phyloP scores from a whole-genome alignment of 2,797 vertebrate species.

The Hippopotamyrus pictus region DNA sequence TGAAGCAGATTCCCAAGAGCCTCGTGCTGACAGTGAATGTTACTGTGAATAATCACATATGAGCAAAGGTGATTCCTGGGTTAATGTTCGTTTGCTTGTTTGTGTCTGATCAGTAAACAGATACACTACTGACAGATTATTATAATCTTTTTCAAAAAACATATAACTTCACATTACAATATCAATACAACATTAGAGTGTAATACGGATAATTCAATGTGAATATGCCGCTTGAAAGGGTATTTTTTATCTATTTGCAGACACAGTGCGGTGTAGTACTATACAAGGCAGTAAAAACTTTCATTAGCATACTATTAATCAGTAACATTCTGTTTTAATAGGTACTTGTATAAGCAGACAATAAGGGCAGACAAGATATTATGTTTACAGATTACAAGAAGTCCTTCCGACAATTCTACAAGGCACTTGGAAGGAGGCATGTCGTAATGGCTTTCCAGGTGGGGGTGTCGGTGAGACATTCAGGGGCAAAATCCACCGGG shows the following conservation, averaged over 20 bases:
- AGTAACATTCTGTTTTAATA: slow-evolving; percentile 4
- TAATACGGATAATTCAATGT: background rate
- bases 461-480: background rate
- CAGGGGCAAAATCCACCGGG: background rate
- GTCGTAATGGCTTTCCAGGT: background rate
- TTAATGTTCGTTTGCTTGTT: background rate
- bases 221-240: background rate
- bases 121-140: background rate
- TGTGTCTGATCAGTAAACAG: background rate
- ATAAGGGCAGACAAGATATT: background rate
- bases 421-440: background rate
- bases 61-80: background rate
- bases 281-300: background rate
- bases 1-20: background rate
- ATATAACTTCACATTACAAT: background rate
- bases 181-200: background rate
- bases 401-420: background rate
- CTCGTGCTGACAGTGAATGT: background rate
- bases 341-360: background rate
- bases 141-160: background rate
- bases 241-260: background rate
- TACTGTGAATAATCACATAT: background rate
- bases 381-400: background rate
- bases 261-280: background rate
- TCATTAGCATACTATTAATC: background rate